Evolutionary conservation across 2,888 invertebrate genomes (phyloP), one percentile per base, ranked within the genome.

Genomic region (Amphipoea lucens): DNA sequence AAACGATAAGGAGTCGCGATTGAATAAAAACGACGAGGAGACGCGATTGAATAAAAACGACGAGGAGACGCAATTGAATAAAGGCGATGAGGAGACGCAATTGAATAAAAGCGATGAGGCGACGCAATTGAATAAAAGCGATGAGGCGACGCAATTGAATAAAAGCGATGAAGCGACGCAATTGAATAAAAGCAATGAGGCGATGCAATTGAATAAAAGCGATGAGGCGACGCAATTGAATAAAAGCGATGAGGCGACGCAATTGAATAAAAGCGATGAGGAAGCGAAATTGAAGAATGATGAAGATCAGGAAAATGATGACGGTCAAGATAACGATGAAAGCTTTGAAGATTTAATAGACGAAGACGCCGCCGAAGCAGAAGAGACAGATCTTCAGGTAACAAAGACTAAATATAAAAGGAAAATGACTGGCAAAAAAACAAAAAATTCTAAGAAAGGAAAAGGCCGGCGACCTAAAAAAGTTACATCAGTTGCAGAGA

Each of bases 381-480:
- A 75, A 12, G 79, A 87, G 1, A 45, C 65, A 60, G 71, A 80
- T 20, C 42, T 62, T 67, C 74, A 70, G 20, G 60, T 51, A 12
- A 36, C 74, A 14, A 75, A 79, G 75, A 68, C 29, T 48, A 80
- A 81, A 68, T 48, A 54, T 57, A 92, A 90, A 78, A 90, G 85
- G 65, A 81, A 80, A 65, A 72, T 65, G 11, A 45, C 76, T 1
- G 69, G 9, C 0, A 89, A 87, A 74, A 89, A 79, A 74, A 40
- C 82, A 1, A 75, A 83, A 74, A 77, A 63, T 4, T 71, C 76
- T 74, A 91, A 86, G 86, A 92, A 87, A 88, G 79, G 69, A 74
- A 91, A 90, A 84, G 78, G 74, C 72, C 89, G 83, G 7, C 60
- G 42, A 66, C 29, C 51, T 36, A 90, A 84, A 78, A 70, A 89